Base-by-base conservation (phyloP, 2,888 invertebrate species). In the Drosophila pegasa region DNA sequence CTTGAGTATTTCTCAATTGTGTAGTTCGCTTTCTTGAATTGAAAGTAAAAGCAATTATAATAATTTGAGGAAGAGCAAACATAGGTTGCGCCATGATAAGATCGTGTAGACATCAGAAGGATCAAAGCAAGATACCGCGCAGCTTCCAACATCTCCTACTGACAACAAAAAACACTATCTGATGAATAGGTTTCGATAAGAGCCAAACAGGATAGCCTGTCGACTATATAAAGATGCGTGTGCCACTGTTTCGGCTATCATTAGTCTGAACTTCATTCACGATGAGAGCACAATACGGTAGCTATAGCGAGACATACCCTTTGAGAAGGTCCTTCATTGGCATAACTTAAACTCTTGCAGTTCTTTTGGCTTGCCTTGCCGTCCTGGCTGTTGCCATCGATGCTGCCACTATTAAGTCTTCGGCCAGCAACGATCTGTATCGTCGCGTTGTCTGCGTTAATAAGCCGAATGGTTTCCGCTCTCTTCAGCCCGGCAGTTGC, bases 271-370 rank as follows among this genome's bases (percentile, higher is more conserved):
- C 6, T 9, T 9, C 16, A 47, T 25, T 61, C 58, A 58, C n/a
- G 43, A 70, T 70, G 71, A 48, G 33, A 40, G 10, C 50, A 12
- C 25, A 64, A 6, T 35, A 40, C 38, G 63, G 71, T 71, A 69
- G 16, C 10, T 16, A 16, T 37, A 45, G 2, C n/a, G 22, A 16
- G 12, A 14, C 2, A 20, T 29, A 40, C n/a, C 25, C 8, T 1
- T 3, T 7, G 12, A 7, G 7, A n/a, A 22, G 50, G 18, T 14
- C 35, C 33, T 50, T 50, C n/a, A 50, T n/a, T 25, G 22, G 35
- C 16, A 22, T 12, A n/a, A 22, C 9, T 25, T 6, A 33, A 16
- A 16, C 12, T 20, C 4, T 54, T 37, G 33, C 25, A 71, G 57
- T 70, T n/a, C 64, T 71, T 3, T 12, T 50, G 5, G 25, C 35